Evolutionary conservation across 1,140 invertebrate genomes (phyloP), one percentile per base, ranked within the genome.

Genomic region (Calycopis cecrops): DNA sequence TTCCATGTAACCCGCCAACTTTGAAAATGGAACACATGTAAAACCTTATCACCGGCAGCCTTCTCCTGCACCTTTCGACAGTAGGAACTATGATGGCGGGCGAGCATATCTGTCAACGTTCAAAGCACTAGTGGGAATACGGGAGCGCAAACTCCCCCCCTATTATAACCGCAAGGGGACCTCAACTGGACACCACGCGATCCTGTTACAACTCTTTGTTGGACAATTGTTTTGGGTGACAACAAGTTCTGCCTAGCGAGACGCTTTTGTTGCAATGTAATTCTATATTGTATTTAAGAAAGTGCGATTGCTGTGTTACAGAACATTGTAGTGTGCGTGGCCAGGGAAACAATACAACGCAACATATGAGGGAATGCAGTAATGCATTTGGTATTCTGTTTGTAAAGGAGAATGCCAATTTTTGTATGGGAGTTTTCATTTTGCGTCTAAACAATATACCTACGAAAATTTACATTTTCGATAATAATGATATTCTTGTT

Each of bases 81-180:
- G 63, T 71, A 74, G 58, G 75, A 69, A 56, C 59, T 66, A 49
- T 69, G 71, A 12, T 78, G 72, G 40, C 73, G 69, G 21, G 68
- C 69, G 21, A 65, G 49, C 69, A 71, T 66, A 21, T 57, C 21
- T 28, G 21, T 2, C 21, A 35, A 50, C 48, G 48, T 33, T 44
- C 6, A 16, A 28, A 2, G 21, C 21, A 3, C 21, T 28, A 28
- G 21, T 28, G 21, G 6, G 21, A 6, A 28, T 28, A 28, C 16
- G 35, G 9, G 35, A 28, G 12, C 40, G 17, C 40, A 42, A 42
- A n/a, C 12, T 8, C 40, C n/a, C 37, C 17, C 49, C 28, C 18
- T 44, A 38, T 33, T 33, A 28, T 9, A 38, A 14, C 18, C 12
- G 21, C 21, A 28, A 28, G 21, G 40, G 12, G 40, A 12, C 3